Base-by-base conservation (phyloP, 1,140 invertebrate species). In the Hormaphis cornu region DNA sequence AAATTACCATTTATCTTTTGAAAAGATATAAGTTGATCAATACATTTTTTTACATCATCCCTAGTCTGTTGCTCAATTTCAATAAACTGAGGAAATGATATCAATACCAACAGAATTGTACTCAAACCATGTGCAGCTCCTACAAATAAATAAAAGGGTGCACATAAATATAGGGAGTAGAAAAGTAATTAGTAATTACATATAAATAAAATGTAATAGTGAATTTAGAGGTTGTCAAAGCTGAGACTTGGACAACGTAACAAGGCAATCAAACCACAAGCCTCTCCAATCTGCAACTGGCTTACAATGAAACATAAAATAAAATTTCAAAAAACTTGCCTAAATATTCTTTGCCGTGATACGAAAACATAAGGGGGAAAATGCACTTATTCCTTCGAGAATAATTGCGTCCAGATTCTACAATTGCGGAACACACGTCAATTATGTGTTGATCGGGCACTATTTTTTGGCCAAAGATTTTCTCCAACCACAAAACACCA, bases 301-400 rank as follows among this genome's bases (percentile, higher is more conserved):
- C 30, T 9, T 33, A 33, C 5, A 33, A 33, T 33, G 9, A 33
- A 33, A 33, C 9, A 33, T 33, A 9, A 6, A 33, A 33, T 33
- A 9, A 4, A 6, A 33, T 33, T 33, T 33, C 14, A 9, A 24
- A 28, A 42, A 44, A 72, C 74, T 74, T 77, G 82, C 83, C 83
- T 59, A 93, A 77, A 77, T 93, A 93, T 79, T 92, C 87, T 8
- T 87, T 89, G n/a, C 85, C 82, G 75, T 93, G 90, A 77, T 92
- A 93, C 58, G 88, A 81, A 76, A 89, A 93, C 89, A 93, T 92
- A 16, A 94, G 77, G 8, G 90, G 89, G 73, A 83, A 83, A 7
- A 81, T 81, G 33, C 83, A 85, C 18, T 79, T 79, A 71, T 83
- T 78, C 48, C 77, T 78, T 59, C 77, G 77, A 3, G 88, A 78